Conservation (phyloP, 2,888 invertebrate genomes). For the Epirrhoe alternata region DNA sequence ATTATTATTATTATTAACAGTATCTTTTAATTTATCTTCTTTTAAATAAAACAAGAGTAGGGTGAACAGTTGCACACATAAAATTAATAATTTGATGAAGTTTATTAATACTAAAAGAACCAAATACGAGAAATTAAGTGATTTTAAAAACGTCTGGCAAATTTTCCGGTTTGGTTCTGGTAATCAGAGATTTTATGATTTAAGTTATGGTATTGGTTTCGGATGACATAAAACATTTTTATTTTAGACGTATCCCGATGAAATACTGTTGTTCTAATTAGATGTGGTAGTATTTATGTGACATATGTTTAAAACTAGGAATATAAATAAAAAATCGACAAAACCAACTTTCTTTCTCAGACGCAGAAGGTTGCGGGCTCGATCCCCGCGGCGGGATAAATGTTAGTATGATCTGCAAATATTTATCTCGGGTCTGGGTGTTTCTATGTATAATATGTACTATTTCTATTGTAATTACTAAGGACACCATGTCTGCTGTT, state of each 20-base stretch:
- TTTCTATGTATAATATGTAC: too few species aligned
- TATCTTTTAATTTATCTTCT: not conserved
- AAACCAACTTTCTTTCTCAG: too few species aligned
- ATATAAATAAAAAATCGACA: too few species aligned
- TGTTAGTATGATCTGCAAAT: too few species aligned
- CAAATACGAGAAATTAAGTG: not conserved
- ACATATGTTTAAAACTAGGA: not conserved
- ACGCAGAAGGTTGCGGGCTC: too few species aligned
- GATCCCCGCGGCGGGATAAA: too few species aligned
- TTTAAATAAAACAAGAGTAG: not conserved
- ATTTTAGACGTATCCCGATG: not conserved
- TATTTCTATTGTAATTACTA: too few species aligned
- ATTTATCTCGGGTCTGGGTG: too few species aligned
- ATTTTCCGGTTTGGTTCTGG: not conserved
- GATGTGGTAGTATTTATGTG: not conserved
- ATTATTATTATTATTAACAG: not conserved
- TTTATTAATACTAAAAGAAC: not conserved
- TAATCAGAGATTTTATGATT: not conserved
- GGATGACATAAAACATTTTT: conserved; percentile 1
- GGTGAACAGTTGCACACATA: not conserved
- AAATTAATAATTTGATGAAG: not conserved
- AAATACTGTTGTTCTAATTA: not conserved
- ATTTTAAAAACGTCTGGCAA: not conserved
- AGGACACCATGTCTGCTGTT: too few species aligned
- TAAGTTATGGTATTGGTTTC: not conserved